Percentiles rank a stretch among this genome's conserved stretches.
phyloP scores from a whole-genome alignment of 2,888 invertebrate species.

The Heteropelma amictum region DNA sequence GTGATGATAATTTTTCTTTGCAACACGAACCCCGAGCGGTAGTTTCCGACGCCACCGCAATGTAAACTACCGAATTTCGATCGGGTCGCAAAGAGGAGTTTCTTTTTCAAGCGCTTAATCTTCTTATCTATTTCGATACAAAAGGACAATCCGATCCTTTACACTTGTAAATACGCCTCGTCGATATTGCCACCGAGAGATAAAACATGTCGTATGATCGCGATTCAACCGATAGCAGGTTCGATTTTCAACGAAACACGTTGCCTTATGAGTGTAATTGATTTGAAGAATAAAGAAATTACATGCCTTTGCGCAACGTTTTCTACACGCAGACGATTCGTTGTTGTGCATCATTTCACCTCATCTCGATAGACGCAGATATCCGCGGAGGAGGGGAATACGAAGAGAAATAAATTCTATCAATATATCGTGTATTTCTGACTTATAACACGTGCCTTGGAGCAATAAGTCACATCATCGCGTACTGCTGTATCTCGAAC shows the following conservation, averaged over 20 bases:
- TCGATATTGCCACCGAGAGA: conserved; percentile 12
- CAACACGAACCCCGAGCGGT: conserved; percentile 30
- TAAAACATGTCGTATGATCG: conserved; percentile 7
- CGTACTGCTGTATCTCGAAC: conserved; percentile 5
- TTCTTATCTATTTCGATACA: not conserved
- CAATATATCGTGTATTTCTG: conserved; percentile 21
- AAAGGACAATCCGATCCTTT: conserved; percentile 1
- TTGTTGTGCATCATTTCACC: not conserved
- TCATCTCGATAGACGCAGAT: not conserved
- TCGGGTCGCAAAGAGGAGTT: not conserved
- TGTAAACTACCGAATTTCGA: conserved; percentile 4
- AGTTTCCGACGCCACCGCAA: conserved; percentile 11
- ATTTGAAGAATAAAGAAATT: conserved; percentile 42
- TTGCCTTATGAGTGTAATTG: conserved; percentile 50
- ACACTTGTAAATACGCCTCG: conserved; percentile 53
- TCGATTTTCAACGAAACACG: conserved; percentile 14
- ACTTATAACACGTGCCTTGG: conserved; percentile 16
- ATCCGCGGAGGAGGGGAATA: not conserved
- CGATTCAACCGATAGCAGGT: not conserved
- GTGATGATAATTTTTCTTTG: conserved; percentile 21
- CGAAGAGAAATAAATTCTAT: not conserved
- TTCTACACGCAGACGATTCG: not conserved
- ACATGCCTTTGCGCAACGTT: conserved; percentile 44
- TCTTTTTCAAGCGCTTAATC: conserved; percentile 17
- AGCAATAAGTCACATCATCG: not conserved